phyloP scores from a whole-genome alignment of 2,888 invertebrate species.

The Gastracanthus pulcherrimus region DNA sequence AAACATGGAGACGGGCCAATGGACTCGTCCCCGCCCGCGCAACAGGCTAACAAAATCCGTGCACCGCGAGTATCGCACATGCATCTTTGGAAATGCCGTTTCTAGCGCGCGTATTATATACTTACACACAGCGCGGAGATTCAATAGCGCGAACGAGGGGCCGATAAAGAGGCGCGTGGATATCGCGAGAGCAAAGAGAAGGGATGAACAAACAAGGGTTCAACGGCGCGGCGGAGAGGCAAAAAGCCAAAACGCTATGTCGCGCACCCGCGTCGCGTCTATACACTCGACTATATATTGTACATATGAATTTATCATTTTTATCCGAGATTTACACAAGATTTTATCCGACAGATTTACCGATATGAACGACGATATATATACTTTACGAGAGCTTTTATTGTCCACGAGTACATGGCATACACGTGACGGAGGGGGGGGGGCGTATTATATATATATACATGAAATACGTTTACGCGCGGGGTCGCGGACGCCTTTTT shows the following conservation, averaged over 20 bases:
- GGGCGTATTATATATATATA: neutral
- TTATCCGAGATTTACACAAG: slow-evolving; percentile 62
- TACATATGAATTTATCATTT: slow-evolving; percentile 56
- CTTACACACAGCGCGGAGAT: no score
- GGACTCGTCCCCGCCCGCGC: no score
- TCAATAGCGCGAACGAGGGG: no score
- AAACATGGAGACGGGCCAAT: no score
- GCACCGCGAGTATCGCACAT: no score
- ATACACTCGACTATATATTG: slow-evolving; percentile 23
- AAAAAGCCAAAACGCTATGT: slow-evolving; percentile 11
- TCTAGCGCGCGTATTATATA: no score
- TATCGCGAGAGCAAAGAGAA: no score
- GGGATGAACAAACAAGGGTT: no score
- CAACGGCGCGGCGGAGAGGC: neutral
- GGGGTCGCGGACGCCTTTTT: slow-evolving; percentile 13
- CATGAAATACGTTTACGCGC: slow-evolving; percentile 5
- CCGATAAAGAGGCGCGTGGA: no score
- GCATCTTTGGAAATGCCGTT: no score
- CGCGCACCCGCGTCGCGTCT: neutral
- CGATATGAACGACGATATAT: slow-evolving; percentile 57
- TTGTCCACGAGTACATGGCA: slow-evolving; percentile 44
- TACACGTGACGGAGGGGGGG: neutral
- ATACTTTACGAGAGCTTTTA: slow-evolving; percentile 65
- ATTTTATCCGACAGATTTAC: slow-evolving; percentile 67
- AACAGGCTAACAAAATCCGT: slow-evolving; percentile 2